Percentiles rank a stretch among this genome's conserved stretches.
These are phyloP conservation scores for Xestia c-nigrum DNA, from an alignment of 2,888 invertebrate genomes.

Conservation along the genomic window DNA sequence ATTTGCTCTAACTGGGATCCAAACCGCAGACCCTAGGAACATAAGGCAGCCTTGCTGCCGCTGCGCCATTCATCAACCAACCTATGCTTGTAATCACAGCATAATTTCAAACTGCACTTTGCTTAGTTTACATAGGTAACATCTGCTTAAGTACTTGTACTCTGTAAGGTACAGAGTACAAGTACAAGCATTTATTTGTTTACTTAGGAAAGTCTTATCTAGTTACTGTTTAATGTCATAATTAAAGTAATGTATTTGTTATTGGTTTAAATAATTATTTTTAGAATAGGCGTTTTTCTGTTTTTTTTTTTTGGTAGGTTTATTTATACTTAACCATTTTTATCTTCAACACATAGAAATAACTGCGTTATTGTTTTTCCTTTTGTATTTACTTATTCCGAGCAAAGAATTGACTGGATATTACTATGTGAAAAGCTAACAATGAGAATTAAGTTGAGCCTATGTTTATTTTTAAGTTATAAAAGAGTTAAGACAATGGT, in stretches of 20 bases:
- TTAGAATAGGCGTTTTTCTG: not conserved
- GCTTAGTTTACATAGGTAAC: slow-evolving; percentile 54
- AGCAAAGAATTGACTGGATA: not conserved
- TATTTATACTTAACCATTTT: slow-evolving; percentile 23
- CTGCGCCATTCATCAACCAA: not conserved
- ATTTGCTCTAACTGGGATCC: no score
- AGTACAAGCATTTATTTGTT: slow-evolving; percentile 39
- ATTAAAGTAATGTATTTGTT: slow-evolving; percentile 23
- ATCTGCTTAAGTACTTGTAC: slow-evolving; percentile 25
- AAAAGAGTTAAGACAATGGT: slow-evolving; percentile 4
- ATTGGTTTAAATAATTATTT: slow-evolving; percentile 15
- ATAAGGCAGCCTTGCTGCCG: no score
- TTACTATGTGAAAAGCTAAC: not conserved
- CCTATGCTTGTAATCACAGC: not conserved
- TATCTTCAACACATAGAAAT: not conserved
- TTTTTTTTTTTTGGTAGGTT: not conserved
- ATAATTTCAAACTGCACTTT: slow-evolving; percentile 20
- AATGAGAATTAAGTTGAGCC: not conserved
- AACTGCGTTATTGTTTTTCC: slow-evolving; percentile 9
- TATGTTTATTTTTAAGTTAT: not conserved
- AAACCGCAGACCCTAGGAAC: no score
- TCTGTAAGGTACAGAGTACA: no score
- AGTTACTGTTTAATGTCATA: slow-evolving; percentile 20
- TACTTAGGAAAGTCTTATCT: slow-evolving; percentile 32
- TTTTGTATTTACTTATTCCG: not conserved